phyloP scores from a whole-genome alignment of 2,888 invertebrate genomes.

The Catocala sponsa region DNA sequence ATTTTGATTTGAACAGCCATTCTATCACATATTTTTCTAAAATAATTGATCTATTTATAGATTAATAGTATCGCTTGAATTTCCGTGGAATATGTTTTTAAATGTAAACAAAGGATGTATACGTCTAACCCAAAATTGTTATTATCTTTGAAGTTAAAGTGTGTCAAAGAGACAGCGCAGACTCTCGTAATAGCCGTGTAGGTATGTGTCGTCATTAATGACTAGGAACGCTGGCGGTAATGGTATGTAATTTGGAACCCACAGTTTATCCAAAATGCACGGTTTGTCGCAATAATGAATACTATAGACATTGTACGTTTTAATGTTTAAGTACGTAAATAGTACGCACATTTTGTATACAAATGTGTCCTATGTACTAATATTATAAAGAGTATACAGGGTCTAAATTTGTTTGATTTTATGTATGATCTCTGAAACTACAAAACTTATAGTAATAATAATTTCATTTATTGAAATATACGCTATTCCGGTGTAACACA shows the following conservation, averaged over 20 bases:
- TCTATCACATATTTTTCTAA: background rate
- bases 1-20: background rate
- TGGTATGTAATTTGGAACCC: constrained; percentile 42
- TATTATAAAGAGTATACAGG: no score
- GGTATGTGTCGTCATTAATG: constrained; percentile 34
- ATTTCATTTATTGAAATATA: no score
- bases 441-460: no score
- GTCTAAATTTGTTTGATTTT: no score
- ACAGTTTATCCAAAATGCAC: constrained; percentile 21
- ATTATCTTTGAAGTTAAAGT: constrained; percentile 25
- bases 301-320: constrained; percentile 23
- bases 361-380: no score
- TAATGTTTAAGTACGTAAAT: background rate
- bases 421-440: no score
- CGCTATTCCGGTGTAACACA: no score
- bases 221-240: constrained; percentile 34
- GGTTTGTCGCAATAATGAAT: constrained; percentile 15
- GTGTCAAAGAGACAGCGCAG: constrained; percentile 33
- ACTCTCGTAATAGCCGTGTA: constrained; percentile 9
- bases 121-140: constrained; percentile 7
- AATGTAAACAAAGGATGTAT: constrained; percentile 26
- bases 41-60: background rate
- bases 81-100: background rate
- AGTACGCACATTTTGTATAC: no score
- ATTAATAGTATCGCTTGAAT: background rate